Percentiles rank a stretch among this genome's conserved stretches.
phyloP scores from a whole-genome alignment of 1,140 invertebrate genomes.

The Notospermus geniculatus region DNA sequence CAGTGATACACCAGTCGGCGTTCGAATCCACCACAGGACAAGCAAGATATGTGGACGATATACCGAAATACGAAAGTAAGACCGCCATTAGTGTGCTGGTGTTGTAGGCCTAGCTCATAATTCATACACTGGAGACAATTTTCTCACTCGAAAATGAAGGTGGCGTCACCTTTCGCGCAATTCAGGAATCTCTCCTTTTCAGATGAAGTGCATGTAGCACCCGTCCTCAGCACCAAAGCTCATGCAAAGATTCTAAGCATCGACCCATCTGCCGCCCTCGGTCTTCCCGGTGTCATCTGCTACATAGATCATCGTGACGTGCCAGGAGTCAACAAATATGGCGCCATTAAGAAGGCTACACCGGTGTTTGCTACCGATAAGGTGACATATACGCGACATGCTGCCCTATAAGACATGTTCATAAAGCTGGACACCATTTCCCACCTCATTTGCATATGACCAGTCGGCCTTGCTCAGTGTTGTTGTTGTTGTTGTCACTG shows the following conservation, averaged over 20 bases:
- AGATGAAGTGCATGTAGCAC: conserved; percentile 66
- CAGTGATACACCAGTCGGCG: too few species aligned
- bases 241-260: conserved; percentile 73
- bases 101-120: background rate
- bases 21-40: background rate
- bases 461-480: too few species aligned
- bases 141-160: background rate
- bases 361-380: conserved; percentile 37
- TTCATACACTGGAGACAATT: background rate
- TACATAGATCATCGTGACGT: conserved; percentile 49
- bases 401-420: too few species aligned
- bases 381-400: conserved; percentile 23
- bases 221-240: conserved; percentile 76
- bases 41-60: background rate
- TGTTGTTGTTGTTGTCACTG: too few species aligned
- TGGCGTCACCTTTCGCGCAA: too few species aligned
- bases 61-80: background rate
- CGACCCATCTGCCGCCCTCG: conserved; percentile 69
- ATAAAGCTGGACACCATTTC: too few species aligned
- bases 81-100: background rate
- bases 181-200: conserved; percentile 9
- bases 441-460: too few species aligned
- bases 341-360: conserved; percentile 23
- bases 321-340: conserved; percentile 33
- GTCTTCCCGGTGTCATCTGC: conserved; percentile 64